phyloP scores from a whole-genome alignment of 2,888 invertebrate species.

The Drosophila birchii region DNA sequence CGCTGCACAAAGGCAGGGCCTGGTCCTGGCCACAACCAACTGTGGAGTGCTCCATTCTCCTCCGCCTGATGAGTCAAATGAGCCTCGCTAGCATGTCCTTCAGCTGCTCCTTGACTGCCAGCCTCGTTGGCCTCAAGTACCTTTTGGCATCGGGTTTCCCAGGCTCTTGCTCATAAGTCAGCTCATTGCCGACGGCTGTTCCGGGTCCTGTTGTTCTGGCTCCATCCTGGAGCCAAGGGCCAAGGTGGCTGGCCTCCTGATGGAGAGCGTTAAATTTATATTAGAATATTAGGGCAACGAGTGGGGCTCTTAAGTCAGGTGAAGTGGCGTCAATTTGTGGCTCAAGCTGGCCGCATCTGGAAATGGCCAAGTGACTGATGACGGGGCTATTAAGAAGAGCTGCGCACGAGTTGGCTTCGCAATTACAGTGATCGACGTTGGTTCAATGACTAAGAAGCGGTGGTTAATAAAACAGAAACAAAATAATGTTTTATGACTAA shows the following conservation, averaged over 20 bases:
- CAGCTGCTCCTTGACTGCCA: conserved; percentile 55
- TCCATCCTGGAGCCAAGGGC: conserved; percentile 6
- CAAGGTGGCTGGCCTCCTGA: conserved; percentile 59
- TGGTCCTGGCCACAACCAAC: conserved; percentile 63
- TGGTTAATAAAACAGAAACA: not conserved
- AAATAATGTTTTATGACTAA: not conserved
- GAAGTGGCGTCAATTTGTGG: conserved; percentile 52
- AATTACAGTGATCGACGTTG: conserved; percentile 16
- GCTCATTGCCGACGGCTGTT: conserved; percentile 37
- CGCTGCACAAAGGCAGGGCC: conserved; percentile 57
- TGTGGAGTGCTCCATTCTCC: conserved; percentile 57
- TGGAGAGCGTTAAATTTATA: conserved; percentile 73
- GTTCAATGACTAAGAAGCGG: conserved; percentile 10
- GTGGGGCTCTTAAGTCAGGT: conserved; percentile 54
- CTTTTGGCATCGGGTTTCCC: conserved; percentile 49
- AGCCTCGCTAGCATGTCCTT: conserved; percentile 73
- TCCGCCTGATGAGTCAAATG: conserved; percentile 67
- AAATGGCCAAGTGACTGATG: conserved; percentile 42
- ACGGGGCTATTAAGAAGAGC: conserved; percentile 39
- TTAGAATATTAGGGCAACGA: conserved; percentile 72
- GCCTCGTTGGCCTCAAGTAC: conserved; percentile 54
- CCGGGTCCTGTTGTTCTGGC: conserved; percentile 14
- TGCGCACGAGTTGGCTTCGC: conserved; percentile 10
- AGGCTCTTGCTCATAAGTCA: conserved; percentile 35
- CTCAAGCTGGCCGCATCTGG: conserved; percentile 29